Evolutionary conservation across 2,113 vertebrate species (phyloP).

Genomic region (Pavo muticus): DNA sequence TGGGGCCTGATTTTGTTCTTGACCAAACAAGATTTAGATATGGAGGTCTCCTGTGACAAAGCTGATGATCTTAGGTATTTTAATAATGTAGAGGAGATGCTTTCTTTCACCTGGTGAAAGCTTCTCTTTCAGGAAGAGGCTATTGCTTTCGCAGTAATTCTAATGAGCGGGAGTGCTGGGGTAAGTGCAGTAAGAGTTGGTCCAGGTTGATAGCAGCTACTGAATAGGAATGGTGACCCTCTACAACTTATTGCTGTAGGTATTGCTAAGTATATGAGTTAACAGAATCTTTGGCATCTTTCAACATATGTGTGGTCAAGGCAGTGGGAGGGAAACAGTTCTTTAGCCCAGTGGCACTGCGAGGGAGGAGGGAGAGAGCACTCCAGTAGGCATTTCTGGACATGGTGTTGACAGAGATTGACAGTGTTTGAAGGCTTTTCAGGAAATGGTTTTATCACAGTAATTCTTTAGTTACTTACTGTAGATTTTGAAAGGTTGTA

Average conservation of each 20-base stretch:
- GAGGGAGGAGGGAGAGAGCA: constrained; percentile 30
- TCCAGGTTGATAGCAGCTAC: not conserved
- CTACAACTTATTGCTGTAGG: not conserved
- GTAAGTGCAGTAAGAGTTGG: not conserved
- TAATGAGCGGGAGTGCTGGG: rapidly evolving
- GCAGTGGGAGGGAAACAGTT: constrained; percentile 48
- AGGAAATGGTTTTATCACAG: constrained; percentile 42
- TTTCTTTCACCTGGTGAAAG: not conserved
- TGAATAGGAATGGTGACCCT: not conserved
- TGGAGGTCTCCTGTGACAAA: not conserved
- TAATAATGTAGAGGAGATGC: not conserved
- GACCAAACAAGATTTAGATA: not conserved
- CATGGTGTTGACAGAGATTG: constrained; percentile 68
- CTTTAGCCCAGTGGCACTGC: constrained; percentile 15
- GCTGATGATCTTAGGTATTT: not conserved
- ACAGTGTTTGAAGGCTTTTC: constrained; percentile 48
- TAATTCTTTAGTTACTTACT: constrained; percentile 4
- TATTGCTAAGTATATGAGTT: constrained; percentile 18
- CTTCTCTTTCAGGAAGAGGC: not conserved
- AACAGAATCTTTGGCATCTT: constrained; percentile 18
- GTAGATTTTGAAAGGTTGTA: constrained; percentile 43
- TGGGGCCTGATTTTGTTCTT: not conserved
- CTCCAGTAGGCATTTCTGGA: constrained; percentile 37
- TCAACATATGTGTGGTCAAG: constrained; percentile 66
- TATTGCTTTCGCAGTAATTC: not conserved